Percentiles rank a stretch among this genome's conserved stretches.
phyloP scores from a whole-genome alignment of 2,888 invertebrate genomes.

The Drosophila glabriapex region DNA sequence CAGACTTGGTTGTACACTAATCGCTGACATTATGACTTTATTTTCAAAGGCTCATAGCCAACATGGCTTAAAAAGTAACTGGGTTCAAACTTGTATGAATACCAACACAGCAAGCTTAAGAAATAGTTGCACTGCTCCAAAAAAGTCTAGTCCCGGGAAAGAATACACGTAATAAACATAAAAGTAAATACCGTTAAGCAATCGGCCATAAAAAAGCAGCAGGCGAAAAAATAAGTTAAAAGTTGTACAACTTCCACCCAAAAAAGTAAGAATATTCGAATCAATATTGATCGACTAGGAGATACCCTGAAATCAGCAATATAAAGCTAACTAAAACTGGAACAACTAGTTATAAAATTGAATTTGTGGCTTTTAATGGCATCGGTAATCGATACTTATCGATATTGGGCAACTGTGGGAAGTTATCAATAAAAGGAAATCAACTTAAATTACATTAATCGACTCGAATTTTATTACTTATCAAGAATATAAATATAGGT shows the following conservation, averaged over 20 bases:
- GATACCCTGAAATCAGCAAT: neutral
- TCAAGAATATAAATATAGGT: neutral
- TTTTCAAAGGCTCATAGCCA: neutral
- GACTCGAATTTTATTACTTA: neutral
- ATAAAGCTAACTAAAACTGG: fast-evolving
- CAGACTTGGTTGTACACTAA: neutral
- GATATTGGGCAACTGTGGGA: neutral
- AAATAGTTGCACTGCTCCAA: neutral
- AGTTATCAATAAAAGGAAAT: neutral
- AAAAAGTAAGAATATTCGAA: neutral
- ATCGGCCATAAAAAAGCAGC: slow-evolving; percentile 1
- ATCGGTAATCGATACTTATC: neutral
- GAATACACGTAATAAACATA: slow-evolving; percentile 1
- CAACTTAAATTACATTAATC: neutral
- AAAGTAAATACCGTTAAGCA: slow-evolving; percentile 10
- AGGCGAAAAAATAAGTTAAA: slow-evolving; percentile 1
- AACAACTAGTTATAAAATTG: neutral
- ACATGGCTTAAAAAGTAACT: neutral
- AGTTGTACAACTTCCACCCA: slow-evolving; percentile 8
- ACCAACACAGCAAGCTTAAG: no score
- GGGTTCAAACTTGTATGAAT: neutral
- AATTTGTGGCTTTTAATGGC: neutral
- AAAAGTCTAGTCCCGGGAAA: neutral
- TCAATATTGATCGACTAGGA: neutral
- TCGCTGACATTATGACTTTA: slow-evolving; percentile 3